Evolutionary conservation across 2,888 invertebrate genomes (phyloP), one percentile per base, ranked within the genome.

Genomic region (Prenolepis imparis): DNA sequence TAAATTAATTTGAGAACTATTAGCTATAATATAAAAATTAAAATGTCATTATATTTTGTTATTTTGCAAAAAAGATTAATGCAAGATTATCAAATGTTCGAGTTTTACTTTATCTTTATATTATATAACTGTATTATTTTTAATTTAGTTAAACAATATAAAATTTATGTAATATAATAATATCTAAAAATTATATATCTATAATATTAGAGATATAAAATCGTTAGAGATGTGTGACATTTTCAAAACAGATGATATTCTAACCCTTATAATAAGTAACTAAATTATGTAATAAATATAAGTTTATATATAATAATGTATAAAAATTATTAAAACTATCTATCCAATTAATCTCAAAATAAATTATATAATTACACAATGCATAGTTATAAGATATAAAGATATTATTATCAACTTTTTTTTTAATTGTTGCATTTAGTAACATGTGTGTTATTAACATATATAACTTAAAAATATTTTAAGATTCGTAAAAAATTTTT

Each of bases 321-420:
- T 64, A 21, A 64, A 15, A 39, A 21, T 41, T 41, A 3, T 63
- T 18, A 3, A 18, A 64, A 6, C 3, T 39, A 39, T 64, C 3
- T 36, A 11, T 64, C 12, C 21, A 36, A 64, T 3, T 15, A 39
- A 21, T 64, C 48, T n/a, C 39, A 64, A 64, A 64, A 21, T 64
- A 64, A 64, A 64, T 39, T 64, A 64, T 12, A 36, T 5, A 36
- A 12, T 64, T 64, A 21, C 12, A 64, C 2, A 18, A n/a, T 21
- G 12, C n/a, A 6, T 21, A 21, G 6, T 11, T 63, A 32, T 12
- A 32, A 36, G 3, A 21, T 64, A 39, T 21, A 6, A 21, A 52
- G 39, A 39, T 64, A 12, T 39, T 8, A n/a, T 66, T 66, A 36
- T n/a, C 32, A 63, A 63, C n/a, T 12, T 52, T 12, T 68, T 68